These are phyloP conservation scores for Callorhinus ursinus DNA, from an alignment of 2,113 vertebrate species.

Conservation along the genomic window DNA sequence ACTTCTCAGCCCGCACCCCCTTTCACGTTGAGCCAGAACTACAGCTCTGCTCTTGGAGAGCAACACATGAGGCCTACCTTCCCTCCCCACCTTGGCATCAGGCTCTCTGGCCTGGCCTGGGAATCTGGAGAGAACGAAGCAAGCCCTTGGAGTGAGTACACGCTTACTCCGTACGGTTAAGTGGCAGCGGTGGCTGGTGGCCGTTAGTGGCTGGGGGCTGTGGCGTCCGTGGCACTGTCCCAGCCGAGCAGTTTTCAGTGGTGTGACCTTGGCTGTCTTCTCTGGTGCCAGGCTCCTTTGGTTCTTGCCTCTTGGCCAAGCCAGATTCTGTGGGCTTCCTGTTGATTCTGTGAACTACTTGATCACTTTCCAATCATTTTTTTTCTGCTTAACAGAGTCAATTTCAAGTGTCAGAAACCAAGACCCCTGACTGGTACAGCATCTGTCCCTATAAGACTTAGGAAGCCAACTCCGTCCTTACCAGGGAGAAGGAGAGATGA, in stretches of 20 bases:
- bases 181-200: background rate
- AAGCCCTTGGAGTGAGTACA: background rate
- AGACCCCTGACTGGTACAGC: slow-evolving; percentile 60
- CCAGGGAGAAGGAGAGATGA: background rate
- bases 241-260: background rate
- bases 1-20: background rate
- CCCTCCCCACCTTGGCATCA: background rate
- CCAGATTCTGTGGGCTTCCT: slow-evolving; percentile 67
- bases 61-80: background rate
- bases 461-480: background rate
- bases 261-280: slow-evolving; percentile 57
- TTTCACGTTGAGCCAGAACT: background rate
- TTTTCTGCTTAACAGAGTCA: slow-evolving; percentile 50
- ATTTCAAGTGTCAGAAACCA: slow-evolving; percentile 72
- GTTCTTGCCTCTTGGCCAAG: slow-evolving; percentile 34
- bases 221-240: background rate
- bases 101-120: background rate
- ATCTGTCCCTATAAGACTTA: slow-evolving; percentile 64
- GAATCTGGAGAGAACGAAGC: background rate
- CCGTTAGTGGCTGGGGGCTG: background rate
- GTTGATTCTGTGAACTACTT: slow-evolving; percentile 60
- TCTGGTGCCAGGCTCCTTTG: slow-evolving; percentile 11
- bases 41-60: background rate
- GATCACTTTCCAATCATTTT: slow-evolving; percentile 38
- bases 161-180: background rate